These are phyloP conservation scores for Ganaspis sp. DNA, from an alignment of 1,140 invertebrate species.

Conservation along the genomic window DNA sequence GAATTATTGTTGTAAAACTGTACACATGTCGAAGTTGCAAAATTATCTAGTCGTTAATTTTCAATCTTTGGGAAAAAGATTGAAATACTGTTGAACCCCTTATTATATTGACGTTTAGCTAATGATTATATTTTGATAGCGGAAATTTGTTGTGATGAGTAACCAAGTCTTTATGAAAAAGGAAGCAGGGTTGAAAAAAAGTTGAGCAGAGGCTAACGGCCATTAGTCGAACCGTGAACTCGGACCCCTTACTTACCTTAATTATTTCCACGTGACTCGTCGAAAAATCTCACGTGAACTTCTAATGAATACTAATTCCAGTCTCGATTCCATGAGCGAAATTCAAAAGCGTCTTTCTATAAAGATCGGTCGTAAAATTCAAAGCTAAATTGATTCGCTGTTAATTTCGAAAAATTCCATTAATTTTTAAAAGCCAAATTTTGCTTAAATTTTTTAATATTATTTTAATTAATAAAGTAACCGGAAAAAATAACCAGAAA, in stretches of 20 bases:
- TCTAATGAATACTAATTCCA: slow-evolving; percentile 71
- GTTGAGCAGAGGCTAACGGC: slow-evolving; percentile 50
- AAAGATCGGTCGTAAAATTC: background rate
- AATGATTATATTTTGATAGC: background rate
- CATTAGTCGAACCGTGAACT: slow-evolving; percentile 59
- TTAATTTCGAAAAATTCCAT: background rate
- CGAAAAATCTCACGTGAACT: slow-evolving; percentile 68
- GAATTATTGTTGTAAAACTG: no score
- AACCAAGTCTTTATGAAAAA: slow-evolving; percentile 16
- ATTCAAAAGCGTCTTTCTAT: slow-evolving; percentile 44
- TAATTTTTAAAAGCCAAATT: background rate
- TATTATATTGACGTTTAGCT: slow-evolving; percentile 2
- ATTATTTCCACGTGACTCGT: slow-evolving; percentile 75
- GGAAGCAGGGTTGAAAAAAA: slow-evolving; percentile 38
- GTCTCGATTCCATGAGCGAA: slow-evolving; percentile 49
- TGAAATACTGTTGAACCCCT: background rate
- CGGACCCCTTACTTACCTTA: slow-evolving; percentile 71
- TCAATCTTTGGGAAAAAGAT: background rate
- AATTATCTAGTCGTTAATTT: background rate
- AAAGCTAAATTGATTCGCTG: no score
- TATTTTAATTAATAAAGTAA: no score
- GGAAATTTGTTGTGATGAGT: slow-evolving; percentile 22
- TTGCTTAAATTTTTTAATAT: no score
- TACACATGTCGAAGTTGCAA: background rate
- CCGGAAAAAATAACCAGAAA: no score